phyloP scores from a whole-genome alignment of 2,113 vertebrate genomes.

The Nesogale talazaci region DNA sequence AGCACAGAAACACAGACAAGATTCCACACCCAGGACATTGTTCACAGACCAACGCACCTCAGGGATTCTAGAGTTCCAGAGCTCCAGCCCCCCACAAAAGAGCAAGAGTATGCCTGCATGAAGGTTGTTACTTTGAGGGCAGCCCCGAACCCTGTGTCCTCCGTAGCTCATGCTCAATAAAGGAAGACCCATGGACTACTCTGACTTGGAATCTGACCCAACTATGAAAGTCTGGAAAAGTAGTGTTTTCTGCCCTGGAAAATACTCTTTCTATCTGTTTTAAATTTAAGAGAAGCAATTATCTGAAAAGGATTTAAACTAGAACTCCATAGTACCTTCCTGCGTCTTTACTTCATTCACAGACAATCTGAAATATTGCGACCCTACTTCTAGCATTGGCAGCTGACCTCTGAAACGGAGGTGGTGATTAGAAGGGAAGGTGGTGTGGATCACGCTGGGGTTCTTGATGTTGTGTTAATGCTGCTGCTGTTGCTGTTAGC shows the following conservation, averaged over 20 bases:
- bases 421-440: not conserved
- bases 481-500: not conserved
- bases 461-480: not conserved
- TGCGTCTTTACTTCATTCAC: not conserved
- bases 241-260: slow-evolving; percentile 50
- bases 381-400: not conserved
- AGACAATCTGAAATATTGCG: not conserved
- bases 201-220: slow-evolving; percentile 9
- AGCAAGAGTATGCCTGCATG: not conserved
- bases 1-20: slow-evolving; percentile 47
- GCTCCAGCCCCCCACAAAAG: not conserved
- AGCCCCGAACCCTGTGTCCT: not conserved
- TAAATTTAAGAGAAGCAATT: slow-evolving; percentile 67
- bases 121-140: not conserved
- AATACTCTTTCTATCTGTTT: slow-evolving; percentile 62
- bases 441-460: not conserved
- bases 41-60: not conserved
- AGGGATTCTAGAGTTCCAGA: not conserved
- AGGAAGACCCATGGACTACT: slow-evolving; percentile 21
- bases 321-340: not conserved
- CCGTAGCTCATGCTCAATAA: slow-evolving; percentile 8
- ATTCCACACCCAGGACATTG: not conserved
- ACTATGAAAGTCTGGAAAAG: slow-evolving; percentile 67
- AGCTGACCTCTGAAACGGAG: not conserved
- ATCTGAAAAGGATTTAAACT: slow-evolving; percentile 47